Conservation (phyloP, 2,888 invertebrate genomes). For the Idaea straminata region DNA sequence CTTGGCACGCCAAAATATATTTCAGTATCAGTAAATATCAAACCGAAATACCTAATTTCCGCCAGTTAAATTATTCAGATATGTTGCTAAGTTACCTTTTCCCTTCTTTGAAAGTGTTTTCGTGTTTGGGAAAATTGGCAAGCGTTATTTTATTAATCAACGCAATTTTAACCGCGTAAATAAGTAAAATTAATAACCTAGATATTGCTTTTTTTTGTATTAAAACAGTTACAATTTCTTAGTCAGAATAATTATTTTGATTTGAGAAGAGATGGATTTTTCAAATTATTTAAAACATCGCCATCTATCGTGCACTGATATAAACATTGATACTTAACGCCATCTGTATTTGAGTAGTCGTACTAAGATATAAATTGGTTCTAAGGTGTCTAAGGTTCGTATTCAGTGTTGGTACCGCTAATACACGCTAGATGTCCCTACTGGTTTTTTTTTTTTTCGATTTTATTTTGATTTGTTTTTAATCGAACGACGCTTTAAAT, state of each 20-base stretch:
- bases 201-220: not conserved
- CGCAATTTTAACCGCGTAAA: not conserved
- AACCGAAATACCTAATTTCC: not conserved
- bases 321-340: slow-evolving; percentile 7
- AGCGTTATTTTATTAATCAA: not conserved
- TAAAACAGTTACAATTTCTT: not conserved
- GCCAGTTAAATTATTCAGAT: not conserved
- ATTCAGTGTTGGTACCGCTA: slow-evolving; percentile 10
- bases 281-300: slow-evolving; percentile 5
- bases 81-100: not conserved
- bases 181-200: not conserved
- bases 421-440: not conserved
- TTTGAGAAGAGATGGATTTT: not conserved
- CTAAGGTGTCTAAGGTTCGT: not conserved
- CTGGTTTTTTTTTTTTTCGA: not conserved
- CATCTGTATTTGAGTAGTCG: slow-evolving; percentile 14
- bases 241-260: not conserved
- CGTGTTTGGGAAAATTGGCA: not conserved
- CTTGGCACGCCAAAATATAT: not conserved
- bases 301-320: slow-evolving; percentile 16
- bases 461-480: not conserved
- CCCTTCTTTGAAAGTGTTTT: not conserved
- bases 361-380: not conserved
- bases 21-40: slow-evolving; percentile 1
- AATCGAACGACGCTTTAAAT: too few relatives aligned